Percentiles rank a stretch among this genome's conserved stretches.
These are phyloP conservation scores for Drosophila melanogaster DNA, from an alignment of 1,140 invertebrate species.

Conservation along the genomic window Release_6_plus_ISO1_MT NT_033777.3:22709501-22710000, in stretches of 20 bases:
- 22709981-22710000: constrained; percentile 94
- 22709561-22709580: constrained; percentile 38
- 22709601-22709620: constrained; percentile 16
- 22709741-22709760: constrained; percentile 20
- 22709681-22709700: constrained; percentile 15
- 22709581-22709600: constrained; percentile 35
- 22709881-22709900: constrained; percentile 91
- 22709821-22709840: background rate
- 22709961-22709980: constrained; percentile 99
- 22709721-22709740: constrained; percentile 77
- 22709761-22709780: constrained; percentile 12
- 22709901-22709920: constrained; percentile 61
- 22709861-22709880: constrained; percentile 17
- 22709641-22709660: constrained; percentile 86
- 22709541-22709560: constrained; percentile 40
- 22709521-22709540: constrained; percentile 13
- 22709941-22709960: constrained; percentile 86
- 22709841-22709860: constrained; percentile 31
- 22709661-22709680: constrained; percentile 6
- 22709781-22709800: background rate
- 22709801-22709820: background rate
- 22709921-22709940: background rate
- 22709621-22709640: constrained; percentile 33
- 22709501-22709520: constrained; percentile 1
- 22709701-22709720: constrained; percentile 35